Evolutionary conservation across 2,113 vertebrate species (phyloP).

Genomic region (Cisticola juncidis): DNA sequence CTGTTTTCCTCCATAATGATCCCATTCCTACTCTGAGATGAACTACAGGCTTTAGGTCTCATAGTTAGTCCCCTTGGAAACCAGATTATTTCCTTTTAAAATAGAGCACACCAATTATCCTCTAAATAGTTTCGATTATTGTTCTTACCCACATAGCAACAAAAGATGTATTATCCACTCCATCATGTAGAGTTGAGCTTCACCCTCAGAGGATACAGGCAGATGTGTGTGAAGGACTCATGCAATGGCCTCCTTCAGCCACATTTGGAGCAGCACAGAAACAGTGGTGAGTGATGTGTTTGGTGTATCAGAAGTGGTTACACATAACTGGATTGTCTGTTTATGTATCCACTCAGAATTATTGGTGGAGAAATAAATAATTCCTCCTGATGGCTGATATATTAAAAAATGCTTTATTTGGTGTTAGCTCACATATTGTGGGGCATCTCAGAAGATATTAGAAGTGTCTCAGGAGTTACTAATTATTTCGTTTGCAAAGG

Average conservation of each 20-base stretch:
- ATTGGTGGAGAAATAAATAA: not conserved
- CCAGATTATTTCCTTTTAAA: constrained; percentile 48
- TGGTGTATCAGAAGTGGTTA: not conserved
- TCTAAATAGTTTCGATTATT: constrained; percentile 30
- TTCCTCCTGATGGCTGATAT: not conserved
- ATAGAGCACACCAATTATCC: constrained; percentile 48
- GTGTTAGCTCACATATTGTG: not conserved
- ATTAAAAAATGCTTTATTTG: not conserved
- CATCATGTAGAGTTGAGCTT: constrained; percentile 34
- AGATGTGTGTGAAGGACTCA: not conserved
- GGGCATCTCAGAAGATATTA: not conserved
- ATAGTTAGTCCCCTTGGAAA: constrained; percentile 38
- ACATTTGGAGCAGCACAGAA: not conserved
- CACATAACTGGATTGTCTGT: not conserved
- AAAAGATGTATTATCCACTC: constrained; percentile 51
- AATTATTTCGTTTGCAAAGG: not conserved
- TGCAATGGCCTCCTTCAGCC: not conserved
- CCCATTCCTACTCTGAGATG: constrained; percentile 25
- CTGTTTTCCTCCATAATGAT: constrained; percentile 28
- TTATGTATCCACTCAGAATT: not conserved
- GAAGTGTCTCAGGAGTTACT: not conserved
- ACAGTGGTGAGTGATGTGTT: not conserved
- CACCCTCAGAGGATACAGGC: not conserved
- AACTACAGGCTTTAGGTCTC: constrained; percentile 33
- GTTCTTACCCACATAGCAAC: constrained; percentile 33